phyloP scores from a whole-genome alignment of 2,888 invertebrate species.

The Podabrus alpinus region DNA sequence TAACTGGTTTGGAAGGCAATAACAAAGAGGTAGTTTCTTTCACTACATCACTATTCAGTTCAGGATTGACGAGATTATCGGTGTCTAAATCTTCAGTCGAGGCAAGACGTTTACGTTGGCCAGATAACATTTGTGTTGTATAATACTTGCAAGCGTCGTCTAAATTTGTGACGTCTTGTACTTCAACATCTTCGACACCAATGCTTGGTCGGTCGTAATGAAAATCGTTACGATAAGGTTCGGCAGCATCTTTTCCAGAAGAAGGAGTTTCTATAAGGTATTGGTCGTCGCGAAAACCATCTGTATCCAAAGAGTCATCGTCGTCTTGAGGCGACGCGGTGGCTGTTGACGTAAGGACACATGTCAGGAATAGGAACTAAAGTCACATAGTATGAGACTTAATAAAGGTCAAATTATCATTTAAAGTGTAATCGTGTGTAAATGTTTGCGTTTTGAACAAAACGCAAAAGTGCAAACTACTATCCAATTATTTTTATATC shows the following conservation, averaged over 20 bases:
- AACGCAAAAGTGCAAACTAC: constrained; percentile 30
- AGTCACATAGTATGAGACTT: constrained; percentile 11
- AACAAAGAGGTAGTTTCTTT: constrained; percentile 58
- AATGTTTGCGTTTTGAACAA: constrained; percentile 14
- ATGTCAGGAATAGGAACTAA: constrained; percentile 20
- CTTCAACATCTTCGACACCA: constrained; percentile 40
- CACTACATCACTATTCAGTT: constrained; percentile 18
- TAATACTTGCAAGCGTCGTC: constrained; percentile 51
- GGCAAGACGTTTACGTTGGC: constrained; percentile 52
- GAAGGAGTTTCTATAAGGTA: constrained; percentile 58
- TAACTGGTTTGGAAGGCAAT: constrained; percentile 47
- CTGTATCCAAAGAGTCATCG: constrained; percentile 61
- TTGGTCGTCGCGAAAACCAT: constrained; percentile 59
- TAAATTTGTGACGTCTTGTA: constrained; percentile 51
- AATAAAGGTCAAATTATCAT: constrained; percentile 12
- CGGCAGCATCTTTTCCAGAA: constrained; percentile 43
- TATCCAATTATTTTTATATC: constrained; percentile 29
- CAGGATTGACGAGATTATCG: constrained; percentile 37
- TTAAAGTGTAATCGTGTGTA: constrained; percentile 4
- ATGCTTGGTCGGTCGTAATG: constrained; percentile 29
- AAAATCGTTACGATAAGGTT: constrained; percentile 37
- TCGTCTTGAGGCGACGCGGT: constrained; percentile 60
- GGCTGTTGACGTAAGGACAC: constrained; percentile 42
- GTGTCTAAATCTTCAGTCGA: constrained; percentile 55
- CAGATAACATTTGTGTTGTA: constrained; percentile 49